Percentiles rank a stretch among this genome's conserved stretches.
Evolutionary conservation across 2,888 invertebrate species (phyloP).

Genomic region (Rhopalosiphum nymphaeae): DNA sequence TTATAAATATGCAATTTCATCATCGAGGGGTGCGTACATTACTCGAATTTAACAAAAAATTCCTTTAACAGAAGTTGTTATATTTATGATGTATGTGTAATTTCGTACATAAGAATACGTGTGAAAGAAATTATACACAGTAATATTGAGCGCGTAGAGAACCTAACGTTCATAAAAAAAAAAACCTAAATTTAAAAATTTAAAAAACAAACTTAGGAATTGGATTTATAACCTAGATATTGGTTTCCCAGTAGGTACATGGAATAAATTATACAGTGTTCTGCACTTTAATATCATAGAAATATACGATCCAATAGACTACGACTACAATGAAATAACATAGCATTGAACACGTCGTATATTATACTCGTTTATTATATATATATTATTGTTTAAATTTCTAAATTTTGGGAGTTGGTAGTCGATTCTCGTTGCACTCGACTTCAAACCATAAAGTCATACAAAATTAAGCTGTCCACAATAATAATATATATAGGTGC

Average conservation of each 20-base stretch:
- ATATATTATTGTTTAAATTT: neutral
- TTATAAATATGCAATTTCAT: conserved; percentile 29
- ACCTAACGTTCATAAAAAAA: neutral
- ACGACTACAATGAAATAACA: neutral
- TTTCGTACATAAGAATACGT: neutral
- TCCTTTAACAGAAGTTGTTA: neutral
- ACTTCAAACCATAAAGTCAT: neutral
- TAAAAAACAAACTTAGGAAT: neutral
- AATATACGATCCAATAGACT: neutral
- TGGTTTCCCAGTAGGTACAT: neutral
- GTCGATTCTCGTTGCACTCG: neutral
- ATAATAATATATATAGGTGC: neutral
- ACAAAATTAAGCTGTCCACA: neutral
- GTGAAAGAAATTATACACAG: neutral
- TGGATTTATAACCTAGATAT: neutral
- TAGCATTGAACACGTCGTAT: neutral
- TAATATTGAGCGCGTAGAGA: neutral
- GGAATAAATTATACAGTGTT: neutral
- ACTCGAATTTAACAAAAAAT: conserved; percentile 24
- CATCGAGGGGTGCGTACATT: conserved; percentile 24
- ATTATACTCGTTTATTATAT: neutral
- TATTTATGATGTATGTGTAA: neutral
- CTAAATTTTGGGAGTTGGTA: neutral
- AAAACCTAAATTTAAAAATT: neutral
- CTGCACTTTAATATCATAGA: neutral